Conservation (phyloP, 2,888 invertebrate species). For the Andrena haemorrhoa region DNA sequence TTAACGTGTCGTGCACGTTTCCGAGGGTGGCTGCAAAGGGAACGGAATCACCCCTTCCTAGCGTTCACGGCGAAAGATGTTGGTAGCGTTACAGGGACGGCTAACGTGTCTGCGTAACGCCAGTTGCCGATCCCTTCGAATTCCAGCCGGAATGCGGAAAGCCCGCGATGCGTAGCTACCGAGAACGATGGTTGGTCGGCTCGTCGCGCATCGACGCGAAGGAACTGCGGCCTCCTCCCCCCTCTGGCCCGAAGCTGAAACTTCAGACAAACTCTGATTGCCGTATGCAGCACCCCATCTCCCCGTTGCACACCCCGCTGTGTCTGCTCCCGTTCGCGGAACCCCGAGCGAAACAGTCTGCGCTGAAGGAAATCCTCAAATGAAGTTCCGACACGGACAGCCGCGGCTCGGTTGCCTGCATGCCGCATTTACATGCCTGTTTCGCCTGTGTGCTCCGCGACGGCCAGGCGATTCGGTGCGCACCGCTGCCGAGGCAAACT, state of each 20-base stretch:
- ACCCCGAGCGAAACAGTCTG: conserved; percentile 48
- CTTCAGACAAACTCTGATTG: conserved; percentile 80
- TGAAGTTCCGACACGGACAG: conserved; percentile 51
- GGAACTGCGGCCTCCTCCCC: conserved; percentile 37
- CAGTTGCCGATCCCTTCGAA: not conserved
- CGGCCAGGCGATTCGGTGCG: not conserved
- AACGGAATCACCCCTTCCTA: not conserved
- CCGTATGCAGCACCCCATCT: conserved; percentile 61
- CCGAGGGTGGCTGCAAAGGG: not conserved
- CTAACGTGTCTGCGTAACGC: not conserved
- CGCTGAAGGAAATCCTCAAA: conserved; percentile 48
- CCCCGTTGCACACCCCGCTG: not conserved
- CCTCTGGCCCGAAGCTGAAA: conserved; percentile 63
- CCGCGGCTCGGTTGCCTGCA: conserved; percentile 36
- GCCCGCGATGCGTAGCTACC: conserved; percentile 34
- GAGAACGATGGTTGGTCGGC: conserved; percentile 50
- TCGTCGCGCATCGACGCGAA: conserved; percentile 49
- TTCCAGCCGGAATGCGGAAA: conserved; percentile 28
- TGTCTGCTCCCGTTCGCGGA: conserved; percentile 34
- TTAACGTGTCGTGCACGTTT: not conserved
- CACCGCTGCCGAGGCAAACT: conserved; percentile 12
- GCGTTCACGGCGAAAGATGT: not conserved
- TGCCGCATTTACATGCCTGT: conserved; percentile 43
- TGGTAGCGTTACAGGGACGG: not conserved
- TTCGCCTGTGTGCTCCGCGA: conserved; percentile 2